These are phyloP conservation scores for Plagiodera versicolora DNA, from an alignment of 2,888 invertebrate species.

Conservation along the genomic window DNA sequence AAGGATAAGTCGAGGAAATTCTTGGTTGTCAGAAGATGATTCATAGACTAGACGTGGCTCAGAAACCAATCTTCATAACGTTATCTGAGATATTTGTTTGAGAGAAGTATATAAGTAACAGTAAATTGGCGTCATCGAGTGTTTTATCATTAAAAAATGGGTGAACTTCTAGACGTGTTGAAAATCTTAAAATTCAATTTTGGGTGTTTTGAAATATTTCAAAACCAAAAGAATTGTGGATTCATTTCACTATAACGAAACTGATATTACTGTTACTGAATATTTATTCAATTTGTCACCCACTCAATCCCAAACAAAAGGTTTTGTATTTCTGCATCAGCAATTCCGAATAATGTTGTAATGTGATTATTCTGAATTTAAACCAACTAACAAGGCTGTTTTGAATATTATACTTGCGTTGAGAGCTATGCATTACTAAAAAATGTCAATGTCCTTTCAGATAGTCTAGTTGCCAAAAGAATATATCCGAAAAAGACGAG, in stretches of 20 bases:
- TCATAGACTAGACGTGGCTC: background rate
- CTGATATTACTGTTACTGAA: background rate
- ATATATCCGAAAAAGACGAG: too few species aligned
- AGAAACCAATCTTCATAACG: too few species aligned
- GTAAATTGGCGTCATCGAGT: too few species aligned
- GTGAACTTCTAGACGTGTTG: too few species aligned
- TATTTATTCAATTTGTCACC: background rate
- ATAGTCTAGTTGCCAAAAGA: background rate
- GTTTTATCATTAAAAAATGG: too few species aligned
- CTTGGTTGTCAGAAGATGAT: background rate
- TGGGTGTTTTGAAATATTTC: too few species aligned
- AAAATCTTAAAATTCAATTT: too few species aligned
- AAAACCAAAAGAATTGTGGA: too few species aligned
- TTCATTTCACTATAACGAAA: too few species aligned
- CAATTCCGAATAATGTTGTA: slow-evolving; percentile 20
- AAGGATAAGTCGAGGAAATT: background rate
- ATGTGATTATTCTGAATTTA: slow-evolving; percentile 14
- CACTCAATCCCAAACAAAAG: background rate
- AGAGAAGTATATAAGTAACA: too few species aligned
- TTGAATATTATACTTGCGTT: slow-evolving; percentile 24
- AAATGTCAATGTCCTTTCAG: slow-evolving; percentile 22
- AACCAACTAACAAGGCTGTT: slow-evolving; percentile 21
- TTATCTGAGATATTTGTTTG: too few species aligned
- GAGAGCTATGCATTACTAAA: slow-evolving; percentile 7
- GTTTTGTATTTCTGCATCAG: slow-evolving; percentile 23